These are phyloP conservation scores for Drosophila cardini DNA, from an alignment of 1,140 invertebrate species.

Conservation along the genomic window DNA sequence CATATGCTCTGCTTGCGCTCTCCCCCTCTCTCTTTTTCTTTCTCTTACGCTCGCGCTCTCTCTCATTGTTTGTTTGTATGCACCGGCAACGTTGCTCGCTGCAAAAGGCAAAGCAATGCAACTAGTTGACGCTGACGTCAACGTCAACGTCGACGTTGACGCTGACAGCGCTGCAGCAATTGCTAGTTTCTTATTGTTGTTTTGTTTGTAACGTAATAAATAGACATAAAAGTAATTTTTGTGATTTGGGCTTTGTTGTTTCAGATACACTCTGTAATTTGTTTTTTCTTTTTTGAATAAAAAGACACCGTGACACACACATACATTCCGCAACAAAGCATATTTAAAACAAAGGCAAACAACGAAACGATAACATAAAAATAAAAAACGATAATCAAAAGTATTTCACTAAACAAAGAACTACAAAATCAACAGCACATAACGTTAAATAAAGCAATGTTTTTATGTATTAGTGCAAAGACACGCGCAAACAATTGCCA, in stretches of 20 bases:
- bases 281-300: not conserved
- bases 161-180: constrained; percentile 6
- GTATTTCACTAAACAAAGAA: constrained; percentile 53
- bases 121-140: constrained; percentile 40
- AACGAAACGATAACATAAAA: constrained; percentile 46
- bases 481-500: not conserved
- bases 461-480: not conserved
- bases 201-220: constrained; percentile 2
- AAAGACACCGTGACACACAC: not conserved
- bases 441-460: not conserved
- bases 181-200: constrained; percentile 12
- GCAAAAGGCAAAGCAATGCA: constrained; percentile 36
- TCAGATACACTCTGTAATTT: not conserved
- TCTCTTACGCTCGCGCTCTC: not conserved
- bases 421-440: constrained; percentile 5
- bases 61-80: constrained; percentile 31
- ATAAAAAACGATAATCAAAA: constrained; percentile 60
- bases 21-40: not conserved
- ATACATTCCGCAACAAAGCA: constrained; percentile 22
- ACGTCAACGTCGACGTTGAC: not conserved
- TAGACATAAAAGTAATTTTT: constrained; percentile 1
- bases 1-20: constrained; percentile 6
- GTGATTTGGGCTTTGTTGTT: constrained; percentile 1
- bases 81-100: constrained; percentile 23
- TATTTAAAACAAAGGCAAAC: constrained; percentile 49